Base-by-base conservation (phyloP, 2,113 vertebrate species). In the Calyptomena viridis region DNA sequence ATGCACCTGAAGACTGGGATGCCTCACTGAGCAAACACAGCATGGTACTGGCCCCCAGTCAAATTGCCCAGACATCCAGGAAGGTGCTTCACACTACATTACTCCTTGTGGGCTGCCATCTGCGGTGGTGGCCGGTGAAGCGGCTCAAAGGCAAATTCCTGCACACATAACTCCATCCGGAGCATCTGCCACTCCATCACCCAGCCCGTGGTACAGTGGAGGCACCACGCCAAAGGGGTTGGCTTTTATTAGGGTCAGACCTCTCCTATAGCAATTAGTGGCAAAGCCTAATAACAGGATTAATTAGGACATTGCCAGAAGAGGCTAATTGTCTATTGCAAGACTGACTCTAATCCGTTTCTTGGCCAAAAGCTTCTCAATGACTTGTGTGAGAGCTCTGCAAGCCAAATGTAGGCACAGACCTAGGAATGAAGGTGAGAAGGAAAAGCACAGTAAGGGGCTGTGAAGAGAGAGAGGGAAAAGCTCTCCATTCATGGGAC, bases 291-390 rank as follows among this genome's bases (percentile, higher is more conserved):
- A 77, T 83, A 75, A 77, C 58, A 55, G 49, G 72, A 93, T 95
- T 94, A 91, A 96, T 93, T 73, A 85, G 73, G 79, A 58, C 87
- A 39, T 55, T 89, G 55, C 72, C 81, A 82, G 64, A 64, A 81
- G 47, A 87, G 24, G 40, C 79, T 68, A 66, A 71, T 42, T 87
- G 55, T 63, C 78, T 82, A 1, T 20, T 56, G 27, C 5, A 2
- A 59, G 63, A 18, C 47, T 46, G 53, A 68, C 47, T 86, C 67
- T 73, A 90, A 73, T 23, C 52, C 16, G 4, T 47, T 87, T 84
- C 68, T 47, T 80, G 67, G 69, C 37, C 4, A 1, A 74, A 80
- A 82, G 19, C 11, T 76, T 80, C 64, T 53, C 44, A 8, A n/a
- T 31, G 80, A 44, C n/a, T 73, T 64, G 14, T 25, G 28, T 16